These are phyloP conservation scores for Aporrectodea caliginosa DNA, from an alignment of 1,140 invertebrate genomes.

Conservation along the genomic window DNA sequence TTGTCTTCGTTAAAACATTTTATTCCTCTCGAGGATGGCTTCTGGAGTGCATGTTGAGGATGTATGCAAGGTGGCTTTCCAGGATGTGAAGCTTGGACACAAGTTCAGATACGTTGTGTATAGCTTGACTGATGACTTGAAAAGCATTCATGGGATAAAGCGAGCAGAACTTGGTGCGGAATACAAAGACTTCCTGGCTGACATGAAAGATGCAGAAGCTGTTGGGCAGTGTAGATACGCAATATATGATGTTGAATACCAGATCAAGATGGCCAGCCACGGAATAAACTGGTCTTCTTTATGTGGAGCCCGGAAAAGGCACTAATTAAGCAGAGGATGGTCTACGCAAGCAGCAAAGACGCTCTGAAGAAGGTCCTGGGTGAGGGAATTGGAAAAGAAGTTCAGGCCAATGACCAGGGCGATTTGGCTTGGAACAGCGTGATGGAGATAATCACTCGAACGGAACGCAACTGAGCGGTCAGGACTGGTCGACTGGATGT, in stretches of 20 bases:
- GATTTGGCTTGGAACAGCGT: slow-evolving; percentile 27
- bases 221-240: slow-evolving; percentile 29
- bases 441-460: slow-evolving; percentile 20
- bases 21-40: no score
- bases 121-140: slow-evolving; percentile 41
- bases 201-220: slow-evolving; percentile 28
- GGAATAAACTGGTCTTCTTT: slow-evolving; percentile 33
- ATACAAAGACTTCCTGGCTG: slow-evolving; percentile 30
- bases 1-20: no score
- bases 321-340: slow-evolving; percentile 54
- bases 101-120: slow-evolving; percentile 44
- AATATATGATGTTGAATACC: slow-evolving; percentile 29
- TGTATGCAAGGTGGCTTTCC: slow-evolving; percentile 41
- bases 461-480: slow-evolving; percentile 3
- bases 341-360: slow-evolving; percentile 51
- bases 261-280: slow-evolving; percentile 25
- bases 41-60: slow-evolving; percentile 45
- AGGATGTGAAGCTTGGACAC: slow-evolving; percentile 45
- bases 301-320: slow-evolving; percentile 47
- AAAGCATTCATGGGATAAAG: slow-evolving; percentile 41
- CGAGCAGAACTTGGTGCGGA: slow-evolving; percentile 31
- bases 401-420: slow-evolving; percentile 30
- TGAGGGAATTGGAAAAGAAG: slow-evolving; percentile 44
- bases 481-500: no score
- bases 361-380: slow-evolving; percentile 51